These are phyloP conservation scores for Rutilus rutilus DNA, from an alignment of 2,113 vertebrate genomes.

Conservation along the genomic window DNA sequence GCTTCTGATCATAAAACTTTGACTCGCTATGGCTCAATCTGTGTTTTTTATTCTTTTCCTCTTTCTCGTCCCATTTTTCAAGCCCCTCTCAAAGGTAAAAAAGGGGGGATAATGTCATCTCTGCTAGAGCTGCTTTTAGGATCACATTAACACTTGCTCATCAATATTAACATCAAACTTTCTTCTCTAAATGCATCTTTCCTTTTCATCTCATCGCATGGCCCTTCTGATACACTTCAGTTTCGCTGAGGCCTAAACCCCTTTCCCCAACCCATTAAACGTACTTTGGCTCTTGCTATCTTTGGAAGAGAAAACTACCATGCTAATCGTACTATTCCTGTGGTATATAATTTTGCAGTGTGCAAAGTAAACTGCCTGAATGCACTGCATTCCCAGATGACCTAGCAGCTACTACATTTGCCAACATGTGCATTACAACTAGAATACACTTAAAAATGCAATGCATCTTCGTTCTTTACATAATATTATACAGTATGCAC, in stretches of 20 bases:
- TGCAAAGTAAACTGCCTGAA: neutral
- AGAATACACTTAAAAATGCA: neutral
- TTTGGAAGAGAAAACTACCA: neutral
- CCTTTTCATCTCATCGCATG: conserved; percentile 46
- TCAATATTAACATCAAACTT: conserved; percentile 61
- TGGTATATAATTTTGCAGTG: conserved; percentile 3
- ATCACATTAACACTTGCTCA: conserved; percentile 60
- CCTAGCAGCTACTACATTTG: neutral
- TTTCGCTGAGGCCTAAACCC: neutral
- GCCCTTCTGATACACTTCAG: neutral
- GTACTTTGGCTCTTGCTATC: conserved; percentile 16
- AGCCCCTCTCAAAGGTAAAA: conserved; percentile 25
- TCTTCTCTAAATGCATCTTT: conserved; percentile 56
- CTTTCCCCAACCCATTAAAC: conserved; percentile 8
- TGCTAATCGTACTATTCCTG: neutral
- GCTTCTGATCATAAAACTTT: conserved; percentile 27
- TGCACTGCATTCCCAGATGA: neutral
- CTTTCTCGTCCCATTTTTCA: neutral
- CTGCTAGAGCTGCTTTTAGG: conserved; percentile 47
- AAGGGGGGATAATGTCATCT: conserved; percentile 31
- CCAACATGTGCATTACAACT: neutral
- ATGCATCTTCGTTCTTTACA: no score
- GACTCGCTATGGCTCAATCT: neutral
- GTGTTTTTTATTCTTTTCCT: neutral
- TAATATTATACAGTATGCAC: neutral